Evolutionary conservation across 2,888 invertebrate species (phyloP).

Genomic region (Ormyrus thymus): DNA sequence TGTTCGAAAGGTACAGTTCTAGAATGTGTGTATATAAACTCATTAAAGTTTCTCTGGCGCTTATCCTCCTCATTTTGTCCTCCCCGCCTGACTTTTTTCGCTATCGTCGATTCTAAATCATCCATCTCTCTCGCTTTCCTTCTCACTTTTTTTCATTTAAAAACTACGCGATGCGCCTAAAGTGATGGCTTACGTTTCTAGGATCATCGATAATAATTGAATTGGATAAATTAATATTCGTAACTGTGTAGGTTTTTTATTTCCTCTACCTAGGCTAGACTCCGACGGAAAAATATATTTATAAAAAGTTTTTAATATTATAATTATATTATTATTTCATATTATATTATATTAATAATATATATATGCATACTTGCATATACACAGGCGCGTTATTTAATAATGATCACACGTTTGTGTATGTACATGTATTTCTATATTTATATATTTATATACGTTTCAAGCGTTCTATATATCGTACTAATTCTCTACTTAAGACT

Average conservation of each 20-base stretch:
- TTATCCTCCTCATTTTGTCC: neutral
- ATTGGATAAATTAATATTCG: slow-evolving; percentile 72
- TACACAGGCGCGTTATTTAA: slow-evolving; percentile 24
- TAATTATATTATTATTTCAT: slow-evolving; percentile 60
- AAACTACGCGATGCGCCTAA: slow-evolving; percentile 71
- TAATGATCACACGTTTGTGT: neutral
- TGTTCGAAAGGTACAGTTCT: slow-evolving; percentile 47
- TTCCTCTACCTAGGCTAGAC: slow-evolving; percentile 73
- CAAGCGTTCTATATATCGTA: slow-evolving; percentile 71
- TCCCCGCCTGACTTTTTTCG: neutral
- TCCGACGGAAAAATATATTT: slow-evolving; percentile 75
- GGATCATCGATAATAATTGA: slow-evolving; percentile 60
- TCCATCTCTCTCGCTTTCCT: neutral
- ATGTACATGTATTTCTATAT: slow-evolving; percentile 42
- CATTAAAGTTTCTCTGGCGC: slow-evolving; percentile 29
- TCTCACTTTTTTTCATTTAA: slow-evolving; percentile 28
- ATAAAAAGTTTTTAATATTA: slow-evolving; percentile 74
- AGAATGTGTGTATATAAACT: slow-evolving; percentile 50
- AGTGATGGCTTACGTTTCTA: slow-evolving; percentile 65
- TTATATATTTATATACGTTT: slow-evolving; percentile 68
- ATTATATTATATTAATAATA: slow-evolving; percentile 53
- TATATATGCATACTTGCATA: slow-evolving; percentile 43
- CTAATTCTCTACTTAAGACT: slow-evolving; percentile 56
- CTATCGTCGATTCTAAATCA: neutral
- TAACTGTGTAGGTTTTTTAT: slow-evolving; percentile 68